Evolutionary conservation across 2,113 vertebrate genomes (phyloP).

Genomic region (Leiothrix lutea): DNA sequence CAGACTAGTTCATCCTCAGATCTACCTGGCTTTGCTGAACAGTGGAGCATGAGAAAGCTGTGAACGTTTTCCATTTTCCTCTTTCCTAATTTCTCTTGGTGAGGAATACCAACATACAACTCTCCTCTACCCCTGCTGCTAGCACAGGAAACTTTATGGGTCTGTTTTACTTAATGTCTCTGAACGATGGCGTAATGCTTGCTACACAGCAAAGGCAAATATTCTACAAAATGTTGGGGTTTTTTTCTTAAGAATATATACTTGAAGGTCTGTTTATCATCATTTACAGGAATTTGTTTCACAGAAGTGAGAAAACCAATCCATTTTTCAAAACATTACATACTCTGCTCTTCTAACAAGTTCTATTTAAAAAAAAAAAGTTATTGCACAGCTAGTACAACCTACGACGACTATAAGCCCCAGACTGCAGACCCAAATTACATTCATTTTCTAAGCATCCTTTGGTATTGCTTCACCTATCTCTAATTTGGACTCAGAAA

Average conservation of each 20-base stretch:
- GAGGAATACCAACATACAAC: neutral
- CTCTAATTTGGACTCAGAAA: neutral
- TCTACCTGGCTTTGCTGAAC: neutral
- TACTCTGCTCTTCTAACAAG: neutral
- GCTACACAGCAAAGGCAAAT: neutral
- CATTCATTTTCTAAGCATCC: neutral
- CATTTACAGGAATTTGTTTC: neutral
- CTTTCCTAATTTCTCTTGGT: neutral
- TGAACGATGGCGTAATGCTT: neutral
- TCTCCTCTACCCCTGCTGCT: neutral
- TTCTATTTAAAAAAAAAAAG: neutral
- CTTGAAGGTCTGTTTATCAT: neutral
- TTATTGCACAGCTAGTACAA: neutral
- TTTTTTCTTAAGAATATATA: neutral
- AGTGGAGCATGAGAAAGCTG: neutral
- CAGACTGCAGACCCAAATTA: neutral
- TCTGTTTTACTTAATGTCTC: neutral
- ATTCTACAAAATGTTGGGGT: neutral
- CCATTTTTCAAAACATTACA: neutral
- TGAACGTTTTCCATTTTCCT: neutral
- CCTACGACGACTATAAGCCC: neutral
- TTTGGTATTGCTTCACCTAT: neutral
- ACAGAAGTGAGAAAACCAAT: neutral
- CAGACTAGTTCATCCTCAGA: neutral
- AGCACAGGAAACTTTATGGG: neutral